Conservation (phyloP, 2,888 invertebrate genomes). For the Argyra leucocephala region DNA sequence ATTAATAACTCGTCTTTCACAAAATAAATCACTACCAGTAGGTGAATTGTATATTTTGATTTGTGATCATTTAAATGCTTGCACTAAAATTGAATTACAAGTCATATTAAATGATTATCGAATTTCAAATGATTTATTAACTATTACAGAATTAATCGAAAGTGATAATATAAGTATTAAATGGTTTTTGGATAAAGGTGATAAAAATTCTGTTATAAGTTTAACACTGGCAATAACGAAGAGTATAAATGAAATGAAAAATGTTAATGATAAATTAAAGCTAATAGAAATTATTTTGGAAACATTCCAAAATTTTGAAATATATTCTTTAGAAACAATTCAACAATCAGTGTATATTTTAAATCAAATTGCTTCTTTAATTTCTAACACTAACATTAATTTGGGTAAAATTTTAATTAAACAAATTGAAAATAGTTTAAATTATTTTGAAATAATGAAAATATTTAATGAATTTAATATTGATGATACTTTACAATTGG, state of each 20-base stretch:
- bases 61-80: slow-evolving; percentile 12
- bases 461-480: background rate
- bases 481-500: background rate
- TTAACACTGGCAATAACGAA: background rate
- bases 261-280: background rate
- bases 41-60: slow-evolving; percentile 4
- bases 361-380: background rate
- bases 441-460: background rate
- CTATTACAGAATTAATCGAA: background rate
- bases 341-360: background rate
- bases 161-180: background rate
- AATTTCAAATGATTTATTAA: background rate
- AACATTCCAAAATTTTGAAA: background rate
- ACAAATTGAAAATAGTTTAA: background rate
- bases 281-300: background rate
- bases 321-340: background rate
- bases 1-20: slow-evolving; percentile 13
- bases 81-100: slow-evolving; percentile 3
- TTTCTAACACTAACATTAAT: background rate
- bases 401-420: background rate
- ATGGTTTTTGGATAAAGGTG: background rate
- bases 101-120: background rate
- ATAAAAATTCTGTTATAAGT: background rate
- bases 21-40: background rate
- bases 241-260: background rate